A percentile compares a stretch with the other conserved stretches of the same genome.
phyloP scores from a whole-genome alignment of 1,140 invertebrate genomes.

The Listronotus bonariensis region DNA sequence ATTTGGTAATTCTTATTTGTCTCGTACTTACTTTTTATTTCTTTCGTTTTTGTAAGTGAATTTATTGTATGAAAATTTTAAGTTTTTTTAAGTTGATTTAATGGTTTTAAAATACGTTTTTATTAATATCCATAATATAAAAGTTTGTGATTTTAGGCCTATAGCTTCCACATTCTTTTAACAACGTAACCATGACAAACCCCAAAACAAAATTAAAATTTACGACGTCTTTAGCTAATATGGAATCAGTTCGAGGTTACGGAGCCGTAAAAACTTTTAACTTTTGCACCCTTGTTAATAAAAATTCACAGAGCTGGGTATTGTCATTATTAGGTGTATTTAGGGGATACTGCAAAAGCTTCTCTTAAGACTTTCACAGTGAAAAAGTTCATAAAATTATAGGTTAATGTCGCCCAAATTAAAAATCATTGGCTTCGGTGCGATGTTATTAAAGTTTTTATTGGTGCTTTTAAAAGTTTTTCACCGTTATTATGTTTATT shows the following conservation, averaged over 20 bases:
- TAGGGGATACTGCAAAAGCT: conserved; percentile 16
- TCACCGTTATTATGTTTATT: conserved; percentile 9
- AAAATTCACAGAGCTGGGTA: conserved; percentile 23
- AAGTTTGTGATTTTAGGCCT: too few species aligned
- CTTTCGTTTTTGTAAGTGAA: too few species aligned
- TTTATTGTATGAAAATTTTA: too few species aligned
- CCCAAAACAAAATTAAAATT: conserved; percentile 26
- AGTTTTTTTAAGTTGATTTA: too few species aligned
- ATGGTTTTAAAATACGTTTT: too few species aligned
- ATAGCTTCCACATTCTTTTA: too few species aligned
- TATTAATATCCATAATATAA: too few species aligned
- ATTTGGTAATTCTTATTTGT: too few species aligned
- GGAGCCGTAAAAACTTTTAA: conserved; percentile 28
- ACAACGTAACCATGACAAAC: neutral
- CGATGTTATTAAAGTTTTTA: conserved; percentile 23
- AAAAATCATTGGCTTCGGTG: conserved; percentile 22
- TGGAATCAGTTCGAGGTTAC: conserved; percentile 31
- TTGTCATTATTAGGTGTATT: conserved; percentile 31
- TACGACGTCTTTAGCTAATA: conserved; percentile 25
- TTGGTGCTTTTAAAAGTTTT: conserved; percentile 27
- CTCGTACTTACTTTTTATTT: too few species aligned
- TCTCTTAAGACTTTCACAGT: conserved; percentile 22
- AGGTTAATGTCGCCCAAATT: conserved; percentile 29
- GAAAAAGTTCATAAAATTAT: conserved; percentile 27
- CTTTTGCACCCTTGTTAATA: conserved; percentile 31